phyloP scores from a whole-genome alignment of 2,888 invertebrate genomes.

The Cistogaster globosa region DNA sequence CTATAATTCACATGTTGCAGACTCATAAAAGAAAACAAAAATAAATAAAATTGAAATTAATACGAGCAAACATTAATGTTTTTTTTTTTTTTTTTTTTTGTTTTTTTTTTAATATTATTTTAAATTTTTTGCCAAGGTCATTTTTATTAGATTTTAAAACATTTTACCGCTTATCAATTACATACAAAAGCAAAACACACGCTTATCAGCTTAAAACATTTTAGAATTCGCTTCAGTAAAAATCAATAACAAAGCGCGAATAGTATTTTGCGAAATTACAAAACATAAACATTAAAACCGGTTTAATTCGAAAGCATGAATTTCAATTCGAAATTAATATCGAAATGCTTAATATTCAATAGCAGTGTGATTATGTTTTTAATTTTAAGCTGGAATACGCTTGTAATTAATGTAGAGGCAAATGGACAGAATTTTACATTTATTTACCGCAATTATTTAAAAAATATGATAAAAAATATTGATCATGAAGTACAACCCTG shows the following conservation, averaged over 20 bases:
- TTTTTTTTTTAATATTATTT: background rate
- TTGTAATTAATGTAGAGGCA: background rate
- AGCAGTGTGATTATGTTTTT: slow-evolving; percentile 25
- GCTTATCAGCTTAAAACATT: slow-evolving; percentile 58
- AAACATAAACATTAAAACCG: slow-evolving; percentile 46
- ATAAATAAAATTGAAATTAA: background rate
- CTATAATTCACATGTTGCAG: slow-evolving; percentile 28
- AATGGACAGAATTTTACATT: slow-evolving; percentile 71
- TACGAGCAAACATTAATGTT: background rate
- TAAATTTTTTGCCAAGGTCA: slow-evolving; percentile 51
- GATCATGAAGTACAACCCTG: slow-evolving; percentile 77
- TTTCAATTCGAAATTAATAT: slow-evolving; percentile 33
- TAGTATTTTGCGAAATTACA: slow-evolving; percentile 61
- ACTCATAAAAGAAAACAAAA: background rate
- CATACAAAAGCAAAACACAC: slow-evolving; percentile 11
- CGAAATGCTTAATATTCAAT: background rate
- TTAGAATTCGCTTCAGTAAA: slow-evolving; percentile 37
- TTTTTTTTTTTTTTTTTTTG: too few species aligned
- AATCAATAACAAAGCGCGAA: slow-evolving; percentile 17
- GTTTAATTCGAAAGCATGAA: slow-evolving; percentile 1
- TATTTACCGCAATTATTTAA: slow-evolving; percentile 76
- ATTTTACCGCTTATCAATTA: slow-evolving; percentile 57
- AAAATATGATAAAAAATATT: slow-evolving; percentile 74
- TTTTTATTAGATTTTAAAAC: slow-evolving; percentile 38
- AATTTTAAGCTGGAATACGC: slow-evolving; percentile 32